phyloP scores from a whole-genome alignment of 2,888 invertebrate species.

The Ennomos fuscantarius region DNA sequence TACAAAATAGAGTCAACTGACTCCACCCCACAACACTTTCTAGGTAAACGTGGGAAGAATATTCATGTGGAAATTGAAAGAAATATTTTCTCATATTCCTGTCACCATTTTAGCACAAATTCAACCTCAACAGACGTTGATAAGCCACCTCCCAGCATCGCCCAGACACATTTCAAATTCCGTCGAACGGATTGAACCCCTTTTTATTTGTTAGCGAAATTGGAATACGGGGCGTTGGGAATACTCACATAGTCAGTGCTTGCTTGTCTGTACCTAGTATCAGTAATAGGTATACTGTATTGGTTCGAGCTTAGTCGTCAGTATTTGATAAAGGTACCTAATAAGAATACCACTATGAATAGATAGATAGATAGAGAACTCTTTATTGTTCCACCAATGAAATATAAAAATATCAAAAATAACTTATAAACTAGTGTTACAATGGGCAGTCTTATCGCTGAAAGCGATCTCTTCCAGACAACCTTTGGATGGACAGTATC shows the following conservation, averaged over 20 bases:
- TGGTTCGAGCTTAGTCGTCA: not conserved
- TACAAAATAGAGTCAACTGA: no score
- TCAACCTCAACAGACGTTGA: slow-evolving; percentile 31
- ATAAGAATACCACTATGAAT: no score
- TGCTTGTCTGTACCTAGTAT: slow-evolving; percentile 18
- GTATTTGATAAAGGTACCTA: slow-evolving; percentile 1
- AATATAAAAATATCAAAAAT: no score
- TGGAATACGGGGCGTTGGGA: slow-evolving; percentile 58
- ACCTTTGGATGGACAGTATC: no score
- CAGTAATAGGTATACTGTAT: not conserved
- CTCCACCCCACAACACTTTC: no score
- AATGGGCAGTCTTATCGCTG: no score
- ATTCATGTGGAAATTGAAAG: slow-evolving; percentile 3
- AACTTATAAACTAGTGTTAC: no score
- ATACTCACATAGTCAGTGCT: slow-evolving; percentile 16
- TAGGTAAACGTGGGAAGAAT: no score
- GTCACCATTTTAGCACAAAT: slow-evolving; percentile 5
- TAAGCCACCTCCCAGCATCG: slow-evolving; percentile 41
- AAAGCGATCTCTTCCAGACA: no score
- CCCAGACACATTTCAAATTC: slow-evolving; percentile 58
- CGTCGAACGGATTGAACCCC: slow-evolving; percentile 46
- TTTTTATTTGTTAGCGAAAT: slow-evolving; percentile 66
- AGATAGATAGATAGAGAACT: no score
- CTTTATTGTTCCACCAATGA: no score
- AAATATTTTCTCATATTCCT: slow-evolving; percentile 2